Evolutionary conservation across 1,140 invertebrate species (phyloP), one percentile per base, ranked within the genome.

Genomic region (Callitettix versicolor): DNA sequence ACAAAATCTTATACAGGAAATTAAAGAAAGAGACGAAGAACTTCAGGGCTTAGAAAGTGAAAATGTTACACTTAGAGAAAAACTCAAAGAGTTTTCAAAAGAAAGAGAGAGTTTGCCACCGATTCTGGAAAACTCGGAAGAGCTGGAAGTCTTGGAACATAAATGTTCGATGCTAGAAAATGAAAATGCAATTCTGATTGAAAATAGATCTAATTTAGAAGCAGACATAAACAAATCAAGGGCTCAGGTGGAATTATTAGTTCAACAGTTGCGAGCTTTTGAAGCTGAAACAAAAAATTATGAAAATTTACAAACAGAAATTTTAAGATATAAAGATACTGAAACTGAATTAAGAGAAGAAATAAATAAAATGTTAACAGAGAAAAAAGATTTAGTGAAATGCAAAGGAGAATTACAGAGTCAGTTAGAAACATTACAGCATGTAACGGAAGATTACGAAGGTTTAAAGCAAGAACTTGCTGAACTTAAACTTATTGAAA

Each of bases 301-400:
- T 24, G 56, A 60, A 38, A 60, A 60, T 34, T 20, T 60, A 18
- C 44, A 57, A n/a, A 57, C 49, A 41, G 59, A 60, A 24, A 40
- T 41, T 7, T 47, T 30, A 12, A 51, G 46, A 47, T 50, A 56
- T 15, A 59, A 33, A n/a, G 43, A 49, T n/a, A 48, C 26, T 24
- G 40, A 56, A 26, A 17, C 52, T 2, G 51, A 53, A 14, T 15
- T 46, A 36, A 14, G 21, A 14, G 42, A 53, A 24, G 46, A 44
- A 17, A 18, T 56, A 18, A 54, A 38, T 18, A 36, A 49, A n/a
- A 44, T 38, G n/a, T 36, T 50, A 43, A 20, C 18, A 6, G 20
- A 24, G 0, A 20, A 40, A 43, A 30, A 57, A 24, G 26, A 44
- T 26, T 24, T 54, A 26, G 26, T 38, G 5, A 41, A 22, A 21